Base-by-base conservation (phyloP, 2,888 invertebrate species). In the Eupithecia abbreviata region DNA sequence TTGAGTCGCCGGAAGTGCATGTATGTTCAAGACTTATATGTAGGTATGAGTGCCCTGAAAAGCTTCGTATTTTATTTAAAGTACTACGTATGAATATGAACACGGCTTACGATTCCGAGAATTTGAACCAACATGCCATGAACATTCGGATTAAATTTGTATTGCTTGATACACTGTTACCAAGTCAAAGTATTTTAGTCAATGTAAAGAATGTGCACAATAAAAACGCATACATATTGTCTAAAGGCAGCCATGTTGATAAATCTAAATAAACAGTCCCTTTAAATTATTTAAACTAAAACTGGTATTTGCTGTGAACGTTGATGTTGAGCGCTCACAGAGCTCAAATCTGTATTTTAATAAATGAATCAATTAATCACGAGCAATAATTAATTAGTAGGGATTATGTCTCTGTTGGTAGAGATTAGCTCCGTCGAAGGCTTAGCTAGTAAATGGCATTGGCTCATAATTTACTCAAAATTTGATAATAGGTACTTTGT, bases 331-430 rank as follows among this genome's bases (percentile, higher is more conserved):
- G 69, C 47, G 47, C n/a, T 69, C 43, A 6, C 10, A 68, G 45
- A 30, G 30, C 30, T 30, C 47, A 45, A 62, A 47, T 42, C 58
- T 42, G 49, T 45, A 70, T 73, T 72, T 72, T 74, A 74, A 51
- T 77, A 69, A 71, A 77, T 69, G 74, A 69, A 69, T 72, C 58
- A 72, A 74, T 77, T 72, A 70, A 74, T 77, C 72, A 74, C 47
- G 69, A 55, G 45, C 69, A 7, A 58, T 55, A 70, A 74, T 77
- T 74, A 77, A 77, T 77, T 72, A 77, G 41, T n/a, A 43, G 18
- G 66, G 66, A 51, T 66, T 73, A 65, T 58, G 65, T 45, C 9
- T 47, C 41, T 69, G 65, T 47, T 43, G 10, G 68, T n/a, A 68
- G 67, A 55, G 18, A n/a, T 68, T 58, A 74, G 45, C 68, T 51